Evolutionary conservation across 2,113 vertebrate genomes (phyloP).

Genomic region (Uropsilus gracilis): DNA sequence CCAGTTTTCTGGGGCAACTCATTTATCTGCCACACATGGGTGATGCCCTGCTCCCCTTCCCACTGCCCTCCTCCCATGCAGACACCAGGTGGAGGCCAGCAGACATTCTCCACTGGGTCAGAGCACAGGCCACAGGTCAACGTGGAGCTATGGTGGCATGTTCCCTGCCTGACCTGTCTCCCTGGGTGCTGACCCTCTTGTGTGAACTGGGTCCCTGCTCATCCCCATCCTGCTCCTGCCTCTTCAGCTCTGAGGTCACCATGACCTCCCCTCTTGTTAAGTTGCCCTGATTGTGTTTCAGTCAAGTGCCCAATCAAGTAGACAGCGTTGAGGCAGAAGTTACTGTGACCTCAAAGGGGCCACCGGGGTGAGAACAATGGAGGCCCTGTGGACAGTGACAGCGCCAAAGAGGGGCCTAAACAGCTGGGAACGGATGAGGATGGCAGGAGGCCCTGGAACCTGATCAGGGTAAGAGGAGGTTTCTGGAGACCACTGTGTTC

Average conservation of each 20-base stretch:
- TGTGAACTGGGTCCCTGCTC: background rate
- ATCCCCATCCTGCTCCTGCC: background rate
- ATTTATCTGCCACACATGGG: background rate
- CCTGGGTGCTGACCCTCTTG: background rate
- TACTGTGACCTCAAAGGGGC: too few species aligned
- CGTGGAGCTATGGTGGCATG: accelerated
- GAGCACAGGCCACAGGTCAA: background rate
- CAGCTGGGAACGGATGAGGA: background rate
- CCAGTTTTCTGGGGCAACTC: background rate
- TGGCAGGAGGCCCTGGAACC: background rate
- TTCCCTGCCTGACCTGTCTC: background rate
- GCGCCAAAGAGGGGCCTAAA: too few species aligned
- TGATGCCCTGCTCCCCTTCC: background rate
- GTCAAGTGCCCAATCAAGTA: background rate
- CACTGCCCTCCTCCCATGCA: too few species aligned
- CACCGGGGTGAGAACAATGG: too few species aligned
- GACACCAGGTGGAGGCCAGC: background rate
- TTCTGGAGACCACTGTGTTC: background rate
- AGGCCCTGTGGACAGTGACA: background rate
- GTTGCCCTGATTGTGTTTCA: background rate
- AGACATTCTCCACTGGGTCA: background rate
- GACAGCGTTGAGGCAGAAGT: background rate
- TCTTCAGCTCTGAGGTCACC: background rate
- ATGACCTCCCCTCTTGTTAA: background rate
- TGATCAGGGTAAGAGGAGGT: accelerated